Evolutionary conservation across 2,113 vertebrate species (phyloP).

Genomic region (Solea solea): DNA sequence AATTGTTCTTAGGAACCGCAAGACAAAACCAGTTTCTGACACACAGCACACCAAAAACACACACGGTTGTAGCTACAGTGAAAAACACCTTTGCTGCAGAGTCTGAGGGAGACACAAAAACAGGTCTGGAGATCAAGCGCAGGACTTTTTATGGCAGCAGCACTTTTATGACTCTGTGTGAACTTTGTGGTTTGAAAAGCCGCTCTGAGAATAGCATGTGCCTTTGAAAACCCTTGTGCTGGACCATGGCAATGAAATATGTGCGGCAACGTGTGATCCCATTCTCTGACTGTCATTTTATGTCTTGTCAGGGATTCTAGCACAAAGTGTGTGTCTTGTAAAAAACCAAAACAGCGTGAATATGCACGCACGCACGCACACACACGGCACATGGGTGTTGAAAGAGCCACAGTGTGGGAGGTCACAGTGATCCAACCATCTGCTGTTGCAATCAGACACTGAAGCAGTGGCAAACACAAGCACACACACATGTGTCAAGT

Average conservation of each 20-base stretch:
- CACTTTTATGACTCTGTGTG: slow-evolving; percentile 67
- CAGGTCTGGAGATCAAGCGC: slow-evolving; percentile 45
- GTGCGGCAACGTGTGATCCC: slow-evolving; percentile 23
- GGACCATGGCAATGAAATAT: slow-evolving; percentile 17
- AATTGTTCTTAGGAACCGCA: slow-evolving; percentile 53
- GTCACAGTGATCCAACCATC: slow-evolving; percentile 78
- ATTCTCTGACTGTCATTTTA: slow-evolving; percentile 35
- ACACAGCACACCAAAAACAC: slow-evolving; percentile 30
- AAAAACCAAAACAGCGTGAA: slow-evolving; percentile 41
- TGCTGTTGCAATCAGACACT: slow-evolving; percentile 76
- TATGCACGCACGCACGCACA: slow-evolving; percentile 26
- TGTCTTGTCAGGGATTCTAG: slow-evolving; percentile 20
- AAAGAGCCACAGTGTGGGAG: slow-evolving; percentile 69
- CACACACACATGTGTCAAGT: slow-evolving; percentile 21
- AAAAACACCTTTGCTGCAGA: slow-evolving; percentile 21
- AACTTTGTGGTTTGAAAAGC: slow-evolving; percentile 67
- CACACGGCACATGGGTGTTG: slow-evolving; percentile 16
- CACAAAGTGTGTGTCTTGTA: slow-evolving; percentile 42
- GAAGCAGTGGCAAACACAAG: slow-evolving; percentile 41
- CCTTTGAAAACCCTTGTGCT: slow-evolving; percentile 46
- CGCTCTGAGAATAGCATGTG: slow-evolving; percentile 59
- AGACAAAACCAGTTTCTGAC: slow-evolving; percentile 45
- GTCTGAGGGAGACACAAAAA: slow-evolving; percentile 44
- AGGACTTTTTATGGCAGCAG: slow-evolving; percentile 60
- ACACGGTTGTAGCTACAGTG: slow-evolving; percentile 29